Base-by-base conservation (phyloP, 2,113 vertebrate genomes). In the Thryonomys swinderianus region DNA sequence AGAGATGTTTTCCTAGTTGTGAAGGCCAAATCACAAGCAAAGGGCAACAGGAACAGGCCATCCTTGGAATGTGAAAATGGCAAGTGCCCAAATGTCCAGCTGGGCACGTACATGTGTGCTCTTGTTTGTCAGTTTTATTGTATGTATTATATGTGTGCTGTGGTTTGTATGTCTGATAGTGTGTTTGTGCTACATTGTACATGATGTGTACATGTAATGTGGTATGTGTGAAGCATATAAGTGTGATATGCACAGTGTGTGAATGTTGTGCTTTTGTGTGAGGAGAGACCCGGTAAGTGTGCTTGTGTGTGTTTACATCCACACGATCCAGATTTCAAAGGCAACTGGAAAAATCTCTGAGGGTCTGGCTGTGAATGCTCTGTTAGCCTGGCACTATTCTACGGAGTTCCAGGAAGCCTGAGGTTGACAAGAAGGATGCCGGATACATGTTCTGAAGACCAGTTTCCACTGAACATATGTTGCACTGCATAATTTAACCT, bases 31-130 rank as follows among this genome's bases (percentile, higher is more conserved):
- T 88, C n/a, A 84, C 32, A 93, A 82, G 51, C 74, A 53, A 78
- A 91, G 40, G n/a, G 40, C 61, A 64, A 34, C 18, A 7, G 76
- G 57, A 20, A 89, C 40, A 85, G 18, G 10, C 23, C 25, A 76
- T 64, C 53, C 57, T 96, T 96, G 84, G 93, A 96, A 95, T 95
- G 74, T 82, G 69, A 94, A 32, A 80, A 37, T 80, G 80, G 51
- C 51, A 42, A 55, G 5, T 32, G 17, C 25, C 67, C 86, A 96
- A 79, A 90, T 64, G 18, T 10, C 40, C n/a, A 40, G 7, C 42
- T 79, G 51, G 42, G 40, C 34, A 2, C 34, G 48, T 66, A 12
- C 5, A 4, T 48, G 57, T 55, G 18, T 79, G 79, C 86, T 40
- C 30, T 14, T 78, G 13, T 84, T 40, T 37, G 64, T 30, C 42